Evolutionary conservation across 2,888 invertebrate species (phyloP).

Genomic region (Rhorus exstirpatorius): DNA sequence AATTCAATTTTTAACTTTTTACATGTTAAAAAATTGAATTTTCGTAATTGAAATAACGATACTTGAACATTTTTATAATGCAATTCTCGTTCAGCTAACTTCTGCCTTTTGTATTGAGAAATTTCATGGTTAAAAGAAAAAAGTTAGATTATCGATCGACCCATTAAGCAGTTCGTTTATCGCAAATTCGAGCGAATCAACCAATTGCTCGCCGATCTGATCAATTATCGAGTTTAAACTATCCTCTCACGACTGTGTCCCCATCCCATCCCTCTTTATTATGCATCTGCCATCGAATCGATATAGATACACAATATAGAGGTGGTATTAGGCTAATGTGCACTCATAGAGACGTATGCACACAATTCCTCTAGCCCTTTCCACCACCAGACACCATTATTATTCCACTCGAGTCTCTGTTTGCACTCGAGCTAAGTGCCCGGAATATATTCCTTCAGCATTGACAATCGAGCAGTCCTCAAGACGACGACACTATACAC

Average conservation of each 20-base stretch:
- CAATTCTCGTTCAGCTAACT: too few relatives aligned
- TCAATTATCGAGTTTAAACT: slow-evolving; percentile 28
- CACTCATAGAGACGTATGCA: slow-evolving; percentile 35
- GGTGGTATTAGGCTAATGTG: slow-evolving; percentile 30
- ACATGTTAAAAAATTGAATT: too few relatives aligned
- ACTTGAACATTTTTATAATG: too few relatives aligned
- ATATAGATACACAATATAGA: background rate
- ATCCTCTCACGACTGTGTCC: slow-evolving; percentile 26
- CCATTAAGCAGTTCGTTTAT: background rate
- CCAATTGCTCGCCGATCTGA: background rate
- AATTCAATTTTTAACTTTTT: too few relatives aligned
- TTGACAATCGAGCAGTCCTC: slow-evolving; percentile 52
- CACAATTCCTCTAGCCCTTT: background rate
- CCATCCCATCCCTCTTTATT: background rate
- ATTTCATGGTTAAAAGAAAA: too few relatives aligned
- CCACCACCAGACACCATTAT: slow-evolving; percentile 58
- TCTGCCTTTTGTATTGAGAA: too few relatives aligned
- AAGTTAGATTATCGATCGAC: background rate
- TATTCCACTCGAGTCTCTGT: slow-evolving; percentile 69
- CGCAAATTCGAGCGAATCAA: slow-evolving; percentile 8
- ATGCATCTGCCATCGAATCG: slow-evolving; percentile 49
- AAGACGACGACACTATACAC: slow-evolving; percentile 2
- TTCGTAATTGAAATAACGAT: too few relatives aligned
- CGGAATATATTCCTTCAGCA: slow-evolving; percentile 64
- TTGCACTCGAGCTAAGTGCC: slow-evolving; percentile 69